Evolutionary conservation across 2,888 invertebrate species (phyloP).

Genomic region (Tridacna crocea): DNA sequence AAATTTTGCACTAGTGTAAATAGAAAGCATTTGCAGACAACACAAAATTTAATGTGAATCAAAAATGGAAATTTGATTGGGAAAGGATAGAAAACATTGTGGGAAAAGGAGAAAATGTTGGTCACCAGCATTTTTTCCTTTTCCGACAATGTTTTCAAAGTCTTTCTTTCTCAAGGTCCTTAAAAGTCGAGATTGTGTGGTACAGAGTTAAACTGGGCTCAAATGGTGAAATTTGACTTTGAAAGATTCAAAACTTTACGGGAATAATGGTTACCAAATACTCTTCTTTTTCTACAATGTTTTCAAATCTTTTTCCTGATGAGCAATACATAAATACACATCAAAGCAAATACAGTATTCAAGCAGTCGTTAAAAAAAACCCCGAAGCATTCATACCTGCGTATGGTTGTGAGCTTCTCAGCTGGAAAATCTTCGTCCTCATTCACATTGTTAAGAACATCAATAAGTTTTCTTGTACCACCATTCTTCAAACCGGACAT

Average conservation of each 20-base stretch:
- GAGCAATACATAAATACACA: not conserved
- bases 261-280: too few relatives aligned
- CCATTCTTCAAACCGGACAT: conserved; percentile 71
- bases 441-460: conserved; percentile 66
- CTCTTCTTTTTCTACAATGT: not conserved
- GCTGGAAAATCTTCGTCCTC: conserved; percentile 70
- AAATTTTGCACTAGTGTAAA: too few relatives aligned
- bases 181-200: too few relatives aligned
- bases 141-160: not conserved
- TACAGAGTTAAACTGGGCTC: too few relatives aligned
- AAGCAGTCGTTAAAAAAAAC: too few relatives aligned
- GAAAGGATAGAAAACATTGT: not conserved
- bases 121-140: not conserved
- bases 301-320: not conserved
- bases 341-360: too few relatives aligned
- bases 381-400: conserved; percentile 57
- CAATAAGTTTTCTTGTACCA: conserved; percentile 59
- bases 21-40: too few relatives aligned
- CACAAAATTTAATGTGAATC: too few relatives aligned
- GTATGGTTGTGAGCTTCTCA: conserved; percentile 72
- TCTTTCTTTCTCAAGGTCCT: too few relatives aligned
- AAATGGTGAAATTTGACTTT: too few relatives aligned
- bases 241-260: too few relatives aligned
- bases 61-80: too few relatives aligned
- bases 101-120: not conserved